phyloP scores from a whole-genome alignment of 1,140 invertebrate genomes.

The Coptotermes formosanus region DNA sequence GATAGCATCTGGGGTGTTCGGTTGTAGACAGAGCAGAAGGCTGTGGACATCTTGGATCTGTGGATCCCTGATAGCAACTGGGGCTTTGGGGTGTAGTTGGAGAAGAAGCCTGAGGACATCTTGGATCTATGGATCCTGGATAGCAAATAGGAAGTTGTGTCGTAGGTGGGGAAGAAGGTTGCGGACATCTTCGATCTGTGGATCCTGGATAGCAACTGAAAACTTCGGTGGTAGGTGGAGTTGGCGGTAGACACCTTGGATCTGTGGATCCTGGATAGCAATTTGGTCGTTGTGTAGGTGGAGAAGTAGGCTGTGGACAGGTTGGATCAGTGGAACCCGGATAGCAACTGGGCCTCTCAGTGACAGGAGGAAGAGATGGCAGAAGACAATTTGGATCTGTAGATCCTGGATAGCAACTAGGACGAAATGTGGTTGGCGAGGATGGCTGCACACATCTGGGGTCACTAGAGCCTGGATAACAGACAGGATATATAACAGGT shows the following conservation, averaged over 20 bases:
- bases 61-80: conserved; percentile 43
- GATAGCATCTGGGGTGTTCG: conserved; percentile 40
- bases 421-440: conserved; percentile 32
- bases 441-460: conserved; percentile 20
- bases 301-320: conserved; percentile 33
- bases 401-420: conserved; percentile 39
- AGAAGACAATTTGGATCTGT: conserved; percentile 37
- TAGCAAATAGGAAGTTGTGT: background rate
- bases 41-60: conserved; percentile 42
- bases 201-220: conserved; percentile 39
- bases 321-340: conserved; percentile 21
- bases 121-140: conserved; percentile 23
- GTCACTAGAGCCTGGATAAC: conserved; percentile 36
- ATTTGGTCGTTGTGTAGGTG: conserved; percentile 35
- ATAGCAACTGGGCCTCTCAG: background rate
- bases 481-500: conserved; percentile 2
- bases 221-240: conserved; percentile 35
- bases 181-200: conserved; percentile 41
- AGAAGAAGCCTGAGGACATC: conserved; percentile 32
- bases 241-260: conserved; percentile 43
- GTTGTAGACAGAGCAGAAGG: conserved; percentile 32
- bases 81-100: conserved; percentile 34
- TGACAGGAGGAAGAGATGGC: conserved; percentile 29
- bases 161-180: background rate
- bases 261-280: conserved; percentile 44